Percentiles rank a stretch among this genome's conserved stretches.
These are phyloP conservation scores for Dicaeum eximium DNA, from an alignment of 2,113 vertebrate species.

Conservation along the genomic window DNA sequence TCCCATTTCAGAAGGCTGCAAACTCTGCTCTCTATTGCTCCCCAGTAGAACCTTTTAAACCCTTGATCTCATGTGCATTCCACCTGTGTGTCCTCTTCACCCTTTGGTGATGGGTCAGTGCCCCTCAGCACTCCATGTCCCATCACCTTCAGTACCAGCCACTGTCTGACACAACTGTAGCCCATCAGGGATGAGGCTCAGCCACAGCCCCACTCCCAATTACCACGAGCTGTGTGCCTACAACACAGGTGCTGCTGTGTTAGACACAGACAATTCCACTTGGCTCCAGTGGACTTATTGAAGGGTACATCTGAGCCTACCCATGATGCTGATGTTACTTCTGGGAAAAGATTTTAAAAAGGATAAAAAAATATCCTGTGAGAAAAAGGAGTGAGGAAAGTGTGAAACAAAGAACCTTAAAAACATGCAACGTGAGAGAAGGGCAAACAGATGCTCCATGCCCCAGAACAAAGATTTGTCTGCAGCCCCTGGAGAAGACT, in stretches of 20 bases:
- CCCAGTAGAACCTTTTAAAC: too few species aligned
- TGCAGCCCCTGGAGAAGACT: background rate
- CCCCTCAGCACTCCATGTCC: too few species aligned
- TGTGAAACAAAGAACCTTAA: background rate
- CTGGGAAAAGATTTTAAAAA: background rate
- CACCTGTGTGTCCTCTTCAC: too few species aligned
- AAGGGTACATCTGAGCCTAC: background rate
- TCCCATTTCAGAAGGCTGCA: too few species aligned
- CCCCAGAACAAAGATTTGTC: background rate
- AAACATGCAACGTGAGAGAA: background rate
- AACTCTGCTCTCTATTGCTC: too few species aligned
- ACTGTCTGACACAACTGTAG: too few species aligned
- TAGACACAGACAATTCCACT: background rate
- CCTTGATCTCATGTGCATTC: too few species aligned
- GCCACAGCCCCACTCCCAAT: too few species aligned
- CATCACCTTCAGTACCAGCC: too few species aligned
- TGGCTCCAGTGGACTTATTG: background rate
- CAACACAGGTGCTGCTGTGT: background rate
- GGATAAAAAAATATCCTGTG: background rate
- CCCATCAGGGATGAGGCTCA: too few species aligned
- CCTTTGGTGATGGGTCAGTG: too few species aligned
- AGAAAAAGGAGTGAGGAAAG: background rate
- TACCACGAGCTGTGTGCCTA: too few species aligned
- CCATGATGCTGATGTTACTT: background rate
- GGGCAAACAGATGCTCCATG: fast-evolving